These are phyloP conservation scores for Macrotus californicus DNA, from an alignment of 2,113 vertebrate species.

Conservation along the genomic window DNA sequence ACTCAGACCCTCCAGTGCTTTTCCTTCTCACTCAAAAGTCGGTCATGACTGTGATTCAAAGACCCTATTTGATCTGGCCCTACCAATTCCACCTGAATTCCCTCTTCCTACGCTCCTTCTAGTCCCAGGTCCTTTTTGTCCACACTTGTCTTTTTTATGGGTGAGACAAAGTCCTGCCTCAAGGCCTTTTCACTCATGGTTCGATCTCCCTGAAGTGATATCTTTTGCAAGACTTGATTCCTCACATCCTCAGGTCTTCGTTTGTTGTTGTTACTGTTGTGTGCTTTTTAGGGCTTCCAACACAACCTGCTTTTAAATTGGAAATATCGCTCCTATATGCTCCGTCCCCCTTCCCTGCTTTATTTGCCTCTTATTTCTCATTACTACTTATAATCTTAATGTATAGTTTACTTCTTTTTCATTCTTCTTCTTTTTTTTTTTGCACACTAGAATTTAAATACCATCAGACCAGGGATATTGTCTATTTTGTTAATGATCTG, in stretches of 20 bases:
- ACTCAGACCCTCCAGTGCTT: background rate
- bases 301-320: background rate
- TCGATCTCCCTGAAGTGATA: background rate
- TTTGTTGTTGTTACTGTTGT: background rate
- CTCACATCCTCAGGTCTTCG: background rate
- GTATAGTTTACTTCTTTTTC: background rate
- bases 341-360: background rate
- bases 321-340: no score
- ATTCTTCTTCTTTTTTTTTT: no score
- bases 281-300: background rate
- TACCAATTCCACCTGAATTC: background rate
- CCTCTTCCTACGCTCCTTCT: background rate
- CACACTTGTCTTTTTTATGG: background rate
- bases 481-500: background rate
- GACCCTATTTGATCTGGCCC: background rate
- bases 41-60: background rate
- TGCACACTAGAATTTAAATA: background rate
- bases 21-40: background rate
- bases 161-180: background rate
- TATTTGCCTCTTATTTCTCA: background rate
- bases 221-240: background rate
- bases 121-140: background rate
- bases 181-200: rapidly evolving
- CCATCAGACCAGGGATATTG: background rate
- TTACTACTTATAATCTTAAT: background rate